These are phyloP conservation scores for Protobothrops mucrosquamatus DNA, from an alignment of 2,113 vertebrate species.

Conservation along the genomic window DNA sequence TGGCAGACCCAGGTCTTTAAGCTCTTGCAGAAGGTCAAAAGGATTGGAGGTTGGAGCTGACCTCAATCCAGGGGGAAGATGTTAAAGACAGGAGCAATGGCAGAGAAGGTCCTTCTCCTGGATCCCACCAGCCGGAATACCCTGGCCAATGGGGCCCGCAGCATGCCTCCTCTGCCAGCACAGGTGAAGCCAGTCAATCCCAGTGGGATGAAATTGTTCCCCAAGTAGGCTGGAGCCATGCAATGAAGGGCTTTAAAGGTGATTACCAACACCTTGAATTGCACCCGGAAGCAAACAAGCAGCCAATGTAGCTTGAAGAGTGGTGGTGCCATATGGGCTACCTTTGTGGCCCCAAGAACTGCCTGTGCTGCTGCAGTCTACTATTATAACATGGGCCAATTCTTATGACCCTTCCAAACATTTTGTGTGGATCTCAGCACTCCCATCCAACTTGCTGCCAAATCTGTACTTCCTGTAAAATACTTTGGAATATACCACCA, in stretches of 20 bases:
- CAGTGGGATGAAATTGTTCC: neutral
- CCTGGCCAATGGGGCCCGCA: neutral
- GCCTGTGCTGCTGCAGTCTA: neutral
- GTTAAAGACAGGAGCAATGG: neutral
- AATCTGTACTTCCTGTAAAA: neutral
- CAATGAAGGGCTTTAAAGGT: neutral
- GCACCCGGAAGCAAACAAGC: neutral
- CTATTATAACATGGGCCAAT: neutral
- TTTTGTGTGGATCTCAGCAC: neutral
- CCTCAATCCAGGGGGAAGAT: neutral
- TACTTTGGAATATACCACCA: neutral
- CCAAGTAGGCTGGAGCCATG: neutral
- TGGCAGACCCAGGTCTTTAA: neutral
- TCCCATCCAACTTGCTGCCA: neutral
- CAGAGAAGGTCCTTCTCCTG: neutral
- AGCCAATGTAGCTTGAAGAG: neutral
- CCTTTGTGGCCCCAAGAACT: neutral
- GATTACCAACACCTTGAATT: neutral
- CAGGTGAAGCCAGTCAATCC: neutral
- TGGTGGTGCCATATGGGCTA: neutral
- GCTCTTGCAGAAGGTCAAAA: neutral
- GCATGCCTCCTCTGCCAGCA: neutral
- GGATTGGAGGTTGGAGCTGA: neutral
- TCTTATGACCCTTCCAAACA: neutral
- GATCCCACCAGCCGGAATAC: neutral